Percentiles rank a stretch among this genome's conserved stretches.
phyloP scores from a whole-genome alignment of 2,797 vertebrate genomes.

The Telmatherina bonti region DNA sequence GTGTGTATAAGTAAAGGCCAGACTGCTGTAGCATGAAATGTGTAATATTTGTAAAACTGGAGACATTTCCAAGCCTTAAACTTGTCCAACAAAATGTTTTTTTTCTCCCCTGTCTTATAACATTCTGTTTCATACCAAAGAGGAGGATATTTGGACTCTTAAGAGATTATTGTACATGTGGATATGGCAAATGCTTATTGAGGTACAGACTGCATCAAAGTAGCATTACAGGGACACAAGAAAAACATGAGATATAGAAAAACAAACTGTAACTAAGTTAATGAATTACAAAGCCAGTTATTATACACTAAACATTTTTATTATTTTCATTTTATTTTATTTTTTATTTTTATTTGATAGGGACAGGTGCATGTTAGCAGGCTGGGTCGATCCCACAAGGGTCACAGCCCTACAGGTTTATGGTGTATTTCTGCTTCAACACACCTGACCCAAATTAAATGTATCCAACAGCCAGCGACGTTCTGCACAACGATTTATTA shows the following conservation, averaged over 20 bases:
- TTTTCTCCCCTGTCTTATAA: no score
- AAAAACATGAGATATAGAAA: not conserved
- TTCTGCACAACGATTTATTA: no score
- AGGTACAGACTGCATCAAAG: not conserved
- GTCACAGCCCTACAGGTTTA: no score
- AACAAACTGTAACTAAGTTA: not conserved
- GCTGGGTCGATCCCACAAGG: no score
- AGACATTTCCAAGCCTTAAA: not conserved
- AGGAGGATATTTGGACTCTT: not conserved
- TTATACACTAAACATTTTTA: not conserved
- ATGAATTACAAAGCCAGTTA: not conserved
- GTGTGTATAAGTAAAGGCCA: no score
- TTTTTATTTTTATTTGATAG: no score
- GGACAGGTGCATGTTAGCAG: no score
- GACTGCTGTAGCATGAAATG: no score
- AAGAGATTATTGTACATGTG: not conserved
- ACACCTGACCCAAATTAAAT: no score
- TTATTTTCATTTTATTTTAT: no score
- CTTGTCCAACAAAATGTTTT: not conserved
- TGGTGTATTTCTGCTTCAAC: no score
- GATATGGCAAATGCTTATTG: not conserved
- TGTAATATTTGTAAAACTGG: not conserved
- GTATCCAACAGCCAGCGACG: no score
- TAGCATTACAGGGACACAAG: not conserved
- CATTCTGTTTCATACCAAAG: not conserved